Evolutionary conservation across 1,140 invertebrate species (phyloP), one percentile per base, ranked within the genome.

Genomic region (Aricia agestis): DNA sequence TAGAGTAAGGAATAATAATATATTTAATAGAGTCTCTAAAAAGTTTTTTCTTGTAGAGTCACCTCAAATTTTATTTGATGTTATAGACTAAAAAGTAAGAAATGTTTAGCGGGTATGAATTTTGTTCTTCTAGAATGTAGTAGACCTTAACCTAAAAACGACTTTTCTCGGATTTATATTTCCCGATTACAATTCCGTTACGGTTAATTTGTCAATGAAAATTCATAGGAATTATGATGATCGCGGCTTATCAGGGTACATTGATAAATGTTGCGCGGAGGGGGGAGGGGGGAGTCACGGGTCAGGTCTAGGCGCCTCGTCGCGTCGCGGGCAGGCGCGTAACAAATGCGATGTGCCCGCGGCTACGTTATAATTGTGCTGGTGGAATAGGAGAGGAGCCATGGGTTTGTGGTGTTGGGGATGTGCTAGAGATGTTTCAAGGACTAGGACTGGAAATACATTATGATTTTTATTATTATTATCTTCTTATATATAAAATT

Each of bases 301-400:
- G 79, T 82, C 77, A 80, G 74, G 70, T 69, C 72, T 72, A 70
- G 61, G 65, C 13, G 45, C 45, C 11, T 15, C 69, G 78, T 78
- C 80, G 78, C 73, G 75, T 73, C 67, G 75, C 68, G 75, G 63
- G 73, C 70, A 73, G 69, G 67, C 77, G 80, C 81, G 75, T 77
- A 79, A 79, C 74, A 74, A 78, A 80, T 76, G 41, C 15, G 59
- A 42, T 52, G 13, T 59, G 80, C 85, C 77, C 52, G 76, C 71
- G 81, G 85, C 70, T 72, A 74, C 70, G 72, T 76, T 81, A 79
- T 85, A 85, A 87, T 87, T 85, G 83, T 81, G 80, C 71, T 76
- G 59, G 18, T 18, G 5, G 36, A 36, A 36, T 36, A 5, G 18
- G 9, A 63, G 1, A 19, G 18, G 18, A 25, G 11, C 59, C 59